These are phyloP conservation scores for Grantiella picta DNA, from an alignment of 2,113 vertebrate genomes.

Conservation along the genomic window DNA sequence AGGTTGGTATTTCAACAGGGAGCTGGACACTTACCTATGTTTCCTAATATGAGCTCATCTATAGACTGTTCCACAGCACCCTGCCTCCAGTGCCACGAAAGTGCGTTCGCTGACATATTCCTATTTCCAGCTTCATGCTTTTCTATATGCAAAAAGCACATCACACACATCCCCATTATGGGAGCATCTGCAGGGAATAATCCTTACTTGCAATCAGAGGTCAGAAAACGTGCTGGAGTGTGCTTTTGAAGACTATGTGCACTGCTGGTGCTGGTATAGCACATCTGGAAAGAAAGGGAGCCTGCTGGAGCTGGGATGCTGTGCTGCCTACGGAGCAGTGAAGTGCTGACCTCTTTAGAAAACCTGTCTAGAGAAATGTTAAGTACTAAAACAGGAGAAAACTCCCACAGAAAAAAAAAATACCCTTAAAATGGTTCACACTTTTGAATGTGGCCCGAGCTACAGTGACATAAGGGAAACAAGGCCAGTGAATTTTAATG, in stretches of 20 bases:
- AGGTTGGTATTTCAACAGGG: background rate
- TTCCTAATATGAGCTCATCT: background rate
- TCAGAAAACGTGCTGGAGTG: background rate
- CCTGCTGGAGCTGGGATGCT: background rate
- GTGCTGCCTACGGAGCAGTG: accelerated
- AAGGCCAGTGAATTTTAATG: background rate
- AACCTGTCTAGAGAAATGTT: background rate
- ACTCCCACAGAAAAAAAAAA: background rate
- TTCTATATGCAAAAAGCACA: background rate
- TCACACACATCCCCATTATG: background rate
- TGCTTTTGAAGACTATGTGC: background rate
- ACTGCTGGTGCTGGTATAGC: background rate
- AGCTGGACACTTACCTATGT: background rate
- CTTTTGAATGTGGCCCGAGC: background rate
- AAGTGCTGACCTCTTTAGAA: background rate
- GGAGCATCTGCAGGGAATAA: background rate
- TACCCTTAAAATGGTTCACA: background rate
- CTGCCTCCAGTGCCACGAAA: background rate
- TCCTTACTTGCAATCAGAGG: background rate
- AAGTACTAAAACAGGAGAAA: background rate
- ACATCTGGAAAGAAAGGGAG: background rate
- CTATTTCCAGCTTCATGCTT: background rate
- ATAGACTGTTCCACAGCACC: accelerated
- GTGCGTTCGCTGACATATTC: background rate
- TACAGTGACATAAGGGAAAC: background rate